A percentile compares a stretch with the other conserved stretches of the same genome.
Evolutionary conservation across 2,113 vertebrate genomes (phyloP).

Genomic region (Merops nubicus): DNA sequence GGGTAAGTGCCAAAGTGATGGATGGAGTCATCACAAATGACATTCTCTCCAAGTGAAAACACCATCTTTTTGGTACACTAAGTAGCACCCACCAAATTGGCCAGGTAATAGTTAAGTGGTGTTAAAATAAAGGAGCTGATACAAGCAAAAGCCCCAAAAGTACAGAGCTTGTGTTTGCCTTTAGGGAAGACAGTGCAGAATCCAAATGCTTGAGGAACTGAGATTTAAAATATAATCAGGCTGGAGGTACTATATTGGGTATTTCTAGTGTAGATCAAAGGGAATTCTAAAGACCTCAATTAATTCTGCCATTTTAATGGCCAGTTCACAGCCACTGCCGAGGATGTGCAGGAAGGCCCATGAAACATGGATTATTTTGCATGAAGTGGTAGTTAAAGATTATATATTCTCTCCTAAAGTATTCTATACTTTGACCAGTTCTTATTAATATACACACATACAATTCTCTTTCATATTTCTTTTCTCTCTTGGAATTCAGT

Average conservation of each 20-base stretch:
- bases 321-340: neutral
- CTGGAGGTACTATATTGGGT: neutral
- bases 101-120: neutral
- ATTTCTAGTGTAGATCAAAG: conserved; percentile 27
- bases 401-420: neutral
- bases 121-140: neutral
- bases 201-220: neutral
- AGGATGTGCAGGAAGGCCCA: neutral
- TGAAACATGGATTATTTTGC: neutral
- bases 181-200: neutral
- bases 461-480: neutral
- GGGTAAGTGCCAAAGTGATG: neutral
- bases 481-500: neutral
- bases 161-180: neutral
- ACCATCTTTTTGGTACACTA: neutral
- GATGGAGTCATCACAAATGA: neutral
- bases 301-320: neutral
- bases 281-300: neutral
- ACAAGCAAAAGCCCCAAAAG: neutral
- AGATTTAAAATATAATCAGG: conserved; percentile 23
- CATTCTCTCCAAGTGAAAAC: neutral
- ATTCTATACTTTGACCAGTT: neutral
- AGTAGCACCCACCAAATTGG: neutral
- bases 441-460: neutral
- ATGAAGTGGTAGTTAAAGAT: neutral